Evolutionary conservation across 2,888 invertebrate genomes (phyloP), one percentile per base, ranked within the genome.

Genomic region (Schrankia costaestrigalis): DNA sequence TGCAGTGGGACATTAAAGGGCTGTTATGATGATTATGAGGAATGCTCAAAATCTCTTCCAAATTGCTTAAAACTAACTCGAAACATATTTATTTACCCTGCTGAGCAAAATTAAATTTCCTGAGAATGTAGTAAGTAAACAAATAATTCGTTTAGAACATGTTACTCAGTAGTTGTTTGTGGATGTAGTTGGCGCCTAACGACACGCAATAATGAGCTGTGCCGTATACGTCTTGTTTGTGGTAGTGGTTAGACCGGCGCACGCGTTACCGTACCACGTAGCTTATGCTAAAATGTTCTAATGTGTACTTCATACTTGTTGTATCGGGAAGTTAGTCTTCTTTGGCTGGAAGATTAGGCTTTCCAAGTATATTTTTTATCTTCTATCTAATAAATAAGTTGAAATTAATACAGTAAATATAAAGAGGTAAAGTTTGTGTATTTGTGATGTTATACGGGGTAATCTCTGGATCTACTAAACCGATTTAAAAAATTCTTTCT

Each of bases 171-270:
- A 60, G 57, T 54, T 63, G 55, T 66, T 64, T 66, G 54, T 51
- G 41, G 38, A 43, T 40, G 54, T 71, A 61, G 67, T 84, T 84
- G 67, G 71, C 79, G 74, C 67, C 70, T 75, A 83, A 84, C 79
- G 85, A 85, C 85, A 78, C 58, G 79, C 71, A 69, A 80, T 85
- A 82, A 85, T 78, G 78, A 80, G 73, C 60, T 59, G 65, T 5
- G 57, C 56, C 71, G 63, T 62, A 56, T 55, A 46, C 43, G 46
- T 40, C 37, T 46, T 79, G 79, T 84, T 80, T 82, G 71, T 53
- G 40, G 46, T 54, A 26, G 41, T 67, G 51, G 59, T 85, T 85
- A 85, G 71, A 65, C 44, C 38, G 29, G 41, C 41, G 48, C 55
- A 52, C 47, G 47, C 52, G 56, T 44, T 50, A 38, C 51, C 33